Evolutionary conservation across 2,113 vertebrate species (phyloP).

Genomic region (Tachysurus fulvidraco): DNA sequence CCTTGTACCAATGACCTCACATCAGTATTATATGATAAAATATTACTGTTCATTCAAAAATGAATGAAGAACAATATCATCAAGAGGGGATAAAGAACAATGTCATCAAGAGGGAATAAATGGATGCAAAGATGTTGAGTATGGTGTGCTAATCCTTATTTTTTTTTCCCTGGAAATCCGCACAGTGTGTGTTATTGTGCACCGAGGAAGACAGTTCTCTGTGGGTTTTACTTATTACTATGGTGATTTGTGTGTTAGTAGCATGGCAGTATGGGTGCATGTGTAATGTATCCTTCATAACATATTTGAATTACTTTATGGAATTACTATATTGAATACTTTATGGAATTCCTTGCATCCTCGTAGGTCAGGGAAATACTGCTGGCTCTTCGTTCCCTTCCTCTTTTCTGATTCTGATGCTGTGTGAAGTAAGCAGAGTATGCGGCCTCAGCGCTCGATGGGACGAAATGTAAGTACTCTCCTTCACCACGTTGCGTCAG

Average conservation of each 20-base stretch:
- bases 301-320: background rate
- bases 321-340: too few relatives aligned
- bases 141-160: background rate
- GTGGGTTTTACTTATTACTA: background rate
- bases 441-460: background rate
- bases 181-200: background rate
- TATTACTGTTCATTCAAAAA: too few relatives aligned
- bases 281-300: background rate
- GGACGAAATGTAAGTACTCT: background rate
- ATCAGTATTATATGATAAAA: background rate
- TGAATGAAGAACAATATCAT: too few relatives aligned
- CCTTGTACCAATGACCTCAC: background rate
- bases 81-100: too few relatives aligned
- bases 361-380: background rate
- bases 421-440: background rate
- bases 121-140: background rate
- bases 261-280: background rate
- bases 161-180: background rate
- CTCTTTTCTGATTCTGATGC: background rate
- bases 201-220: background rate
- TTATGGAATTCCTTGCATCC: background rate
- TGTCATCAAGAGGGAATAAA: background rate
- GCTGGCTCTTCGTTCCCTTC: background rate
- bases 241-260: background rate
- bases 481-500: background rate